Conservation (phyloP, 37 sponge, comb jelly and placozoan genomes). For the Trichoplax adhaerens region DNA sequence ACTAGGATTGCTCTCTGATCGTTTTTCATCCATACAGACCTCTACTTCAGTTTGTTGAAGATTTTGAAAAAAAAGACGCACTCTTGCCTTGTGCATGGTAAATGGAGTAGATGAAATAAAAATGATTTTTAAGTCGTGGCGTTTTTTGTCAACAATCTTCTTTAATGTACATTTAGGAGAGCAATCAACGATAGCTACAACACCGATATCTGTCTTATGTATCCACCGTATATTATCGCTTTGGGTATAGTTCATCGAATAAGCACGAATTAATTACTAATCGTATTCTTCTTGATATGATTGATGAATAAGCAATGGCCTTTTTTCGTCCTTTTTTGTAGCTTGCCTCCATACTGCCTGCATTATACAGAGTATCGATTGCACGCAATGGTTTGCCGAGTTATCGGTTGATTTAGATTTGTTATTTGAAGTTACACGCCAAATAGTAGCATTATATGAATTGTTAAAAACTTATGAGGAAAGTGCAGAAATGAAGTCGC, state of each 20-base stretch:
- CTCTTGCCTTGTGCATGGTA: conserved; percentile 67
- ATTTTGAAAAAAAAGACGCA: conserved; percentile 64
- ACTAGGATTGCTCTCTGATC: conserved; percentile 77
- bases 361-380: conserved; percentile 76
- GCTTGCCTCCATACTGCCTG: conserved; percentile 90
- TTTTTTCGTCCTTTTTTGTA: background rate
- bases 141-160: no score
- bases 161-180: conserved; percentile 8
- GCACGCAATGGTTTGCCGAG: conserved; percentile 62
- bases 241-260: conserved; percentile 4
- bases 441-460: conserved; percentile 72
- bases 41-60: conserved; percentile 66
- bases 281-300: background rate
- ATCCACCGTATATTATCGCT: conserved; percentile 88
- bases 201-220: conserved; percentile 64
- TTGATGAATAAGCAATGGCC: background rate
- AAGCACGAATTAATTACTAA: no score
- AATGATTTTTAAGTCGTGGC: no score
- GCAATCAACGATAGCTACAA: conserved; percentile 81
- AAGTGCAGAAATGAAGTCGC: conserved; percentile 59
- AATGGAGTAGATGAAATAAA: background rate
- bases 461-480: conserved; percentile 93
- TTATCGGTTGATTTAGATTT: conserved; percentile 69
- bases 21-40: conserved; percentile 91
- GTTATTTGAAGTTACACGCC: conserved; percentile 69